A percentile compares a stretch with the other conserved stretches of the same genome.
Conservation (phyloP, 2,888 invertebrate genomes). For the Leucophenga montana region DNA sequence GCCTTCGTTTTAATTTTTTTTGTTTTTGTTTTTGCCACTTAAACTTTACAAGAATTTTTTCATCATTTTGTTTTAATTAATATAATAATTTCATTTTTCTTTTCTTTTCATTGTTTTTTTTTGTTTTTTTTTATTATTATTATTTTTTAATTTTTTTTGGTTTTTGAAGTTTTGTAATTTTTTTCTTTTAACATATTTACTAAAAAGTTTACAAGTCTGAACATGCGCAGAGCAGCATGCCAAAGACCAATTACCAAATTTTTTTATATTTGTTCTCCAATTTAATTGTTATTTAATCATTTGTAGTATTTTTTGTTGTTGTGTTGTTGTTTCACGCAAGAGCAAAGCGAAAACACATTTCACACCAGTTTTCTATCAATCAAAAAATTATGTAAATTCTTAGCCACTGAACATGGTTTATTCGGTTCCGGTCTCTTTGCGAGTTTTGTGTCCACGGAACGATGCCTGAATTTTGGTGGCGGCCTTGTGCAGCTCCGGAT, state of each 20-base stretch:
- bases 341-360: conserved; percentile 29
- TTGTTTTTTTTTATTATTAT: conserved; percentile 47
- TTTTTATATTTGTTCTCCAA: conserved; percentile 21
- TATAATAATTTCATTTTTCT: conserved; percentile 55
- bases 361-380: conserved; percentile 32
- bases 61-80: conserved; percentile 34
- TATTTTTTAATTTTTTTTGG: conserved; percentile 39
- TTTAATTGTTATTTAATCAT: conserved; percentile 26
- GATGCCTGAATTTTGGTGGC: conserved; percentile 94
- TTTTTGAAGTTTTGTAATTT: not conserved
- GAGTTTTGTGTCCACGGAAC: conserved; percentile 91
- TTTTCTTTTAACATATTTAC: conserved; percentile 50
- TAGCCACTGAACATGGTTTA: conserved; percentile 47
- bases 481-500: conserved; percentile 90
- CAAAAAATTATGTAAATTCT: conserved; percentile 35
- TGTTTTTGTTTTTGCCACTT: not conserved
- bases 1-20: not conserved
- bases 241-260: conserved; percentile 55
- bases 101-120: no score
- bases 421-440: conserved; percentile 77
- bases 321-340: not conserved
- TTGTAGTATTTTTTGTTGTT: conserved; percentile 37
- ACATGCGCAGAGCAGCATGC: conserved; percentile 44
- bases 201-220: conserved; percentile 52
- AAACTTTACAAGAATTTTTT: not conserved